Conservation (phyloP, 2,113 vertebrate species). For the Apistogramma diplotaenia region DNA sequence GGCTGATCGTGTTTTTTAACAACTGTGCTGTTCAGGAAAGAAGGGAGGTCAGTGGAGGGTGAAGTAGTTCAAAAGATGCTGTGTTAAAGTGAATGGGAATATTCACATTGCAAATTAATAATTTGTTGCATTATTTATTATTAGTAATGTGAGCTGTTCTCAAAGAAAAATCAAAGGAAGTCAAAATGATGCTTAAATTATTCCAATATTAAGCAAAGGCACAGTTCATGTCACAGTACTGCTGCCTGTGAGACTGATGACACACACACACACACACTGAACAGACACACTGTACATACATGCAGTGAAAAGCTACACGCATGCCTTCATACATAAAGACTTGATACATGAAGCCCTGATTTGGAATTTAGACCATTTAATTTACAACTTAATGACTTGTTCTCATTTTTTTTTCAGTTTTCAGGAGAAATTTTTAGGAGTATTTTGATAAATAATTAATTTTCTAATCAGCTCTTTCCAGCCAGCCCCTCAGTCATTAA, state of each 20-base stretch:
- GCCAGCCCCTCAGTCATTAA: slow-evolving; percentile 56
- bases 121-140: neutral
- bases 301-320: neutral
- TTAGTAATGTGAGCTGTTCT: neutral
- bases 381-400: slow-evolving; percentile 60
- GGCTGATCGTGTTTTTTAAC: neutral
- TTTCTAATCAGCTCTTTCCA: slow-evolving; percentile 67
- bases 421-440: slow-evolving; percentile 65
- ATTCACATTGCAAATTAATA: neutral
- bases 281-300: neutral
- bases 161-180: neutral
- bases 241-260: neutral
- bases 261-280: neutral
- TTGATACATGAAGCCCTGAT: slow-evolving; percentile 3
- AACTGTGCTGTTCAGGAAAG: neutral
- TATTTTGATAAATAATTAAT: slow-evolving; percentile 77
- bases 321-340: neutral
- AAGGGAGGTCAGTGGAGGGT: neutral
- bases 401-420: slow-evolving; percentile 62
- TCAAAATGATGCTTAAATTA: neutral
- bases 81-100: neutral
- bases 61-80: neutral
- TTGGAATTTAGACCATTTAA: slow-evolving; percentile 46
- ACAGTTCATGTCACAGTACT: neutral
- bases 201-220: neutral